phyloP scores from a whole-genome alignment of 2,797 vertebrate species.

The Ambastaia sidthimunki region DNA sequence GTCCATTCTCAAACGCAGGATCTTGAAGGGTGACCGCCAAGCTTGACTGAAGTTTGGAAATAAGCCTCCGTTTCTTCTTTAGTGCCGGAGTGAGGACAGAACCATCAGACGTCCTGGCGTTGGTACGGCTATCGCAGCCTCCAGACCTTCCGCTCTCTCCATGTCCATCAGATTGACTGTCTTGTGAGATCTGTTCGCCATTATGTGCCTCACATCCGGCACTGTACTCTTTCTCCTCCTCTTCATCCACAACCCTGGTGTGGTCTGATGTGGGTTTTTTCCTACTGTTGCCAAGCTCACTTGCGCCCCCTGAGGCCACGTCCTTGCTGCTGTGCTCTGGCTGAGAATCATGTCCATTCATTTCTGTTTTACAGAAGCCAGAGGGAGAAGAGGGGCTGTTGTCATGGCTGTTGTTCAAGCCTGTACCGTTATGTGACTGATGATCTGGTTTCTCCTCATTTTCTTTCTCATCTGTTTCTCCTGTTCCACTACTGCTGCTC shows the following conservation, averaged over 20 bases:
- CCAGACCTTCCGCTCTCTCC: constrained; percentile 67
- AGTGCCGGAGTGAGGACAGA: constrained; percentile 77
- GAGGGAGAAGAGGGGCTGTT: constrained; percentile 66
- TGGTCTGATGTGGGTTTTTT: constrained; percentile 68
- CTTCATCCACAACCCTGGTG: constrained; percentile 72
- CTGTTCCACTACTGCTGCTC: constrained; percentile 67
- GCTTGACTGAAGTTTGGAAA: constrained; percentile 82
- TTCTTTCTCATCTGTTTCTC: constrained; percentile 81
- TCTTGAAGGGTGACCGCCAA: constrained; percentile 82
- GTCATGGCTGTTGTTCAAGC: constrained; percentile 46
- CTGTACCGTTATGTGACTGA: constrained; percentile 56
- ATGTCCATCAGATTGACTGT: constrained; percentile 70
- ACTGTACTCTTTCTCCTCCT: constrained; percentile 77
- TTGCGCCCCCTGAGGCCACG: constrained; percentile 60
- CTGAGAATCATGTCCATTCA: constrained; percentile 74
- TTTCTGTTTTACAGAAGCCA: constrained; percentile 68
- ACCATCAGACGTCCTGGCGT: constrained; percentile 21
- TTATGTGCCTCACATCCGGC: constrained; percentile 77
- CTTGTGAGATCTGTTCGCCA: constrained; percentile 67
- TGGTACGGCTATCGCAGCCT: constrained; percentile 73
- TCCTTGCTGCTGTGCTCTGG: constrained; percentile 69
- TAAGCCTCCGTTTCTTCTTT: constrained; percentile 87
- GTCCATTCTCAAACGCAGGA: constrained; percentile 76
- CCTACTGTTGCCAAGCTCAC: constrained; percentile 72
- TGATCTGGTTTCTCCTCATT: constrained; percentile 76